A percentile compares a stretch with the other conserved stretches of the same genome.
Conservation (phyloP, 2,888 invertebrate genomes). For the Mamestra brassicae region DNA sequence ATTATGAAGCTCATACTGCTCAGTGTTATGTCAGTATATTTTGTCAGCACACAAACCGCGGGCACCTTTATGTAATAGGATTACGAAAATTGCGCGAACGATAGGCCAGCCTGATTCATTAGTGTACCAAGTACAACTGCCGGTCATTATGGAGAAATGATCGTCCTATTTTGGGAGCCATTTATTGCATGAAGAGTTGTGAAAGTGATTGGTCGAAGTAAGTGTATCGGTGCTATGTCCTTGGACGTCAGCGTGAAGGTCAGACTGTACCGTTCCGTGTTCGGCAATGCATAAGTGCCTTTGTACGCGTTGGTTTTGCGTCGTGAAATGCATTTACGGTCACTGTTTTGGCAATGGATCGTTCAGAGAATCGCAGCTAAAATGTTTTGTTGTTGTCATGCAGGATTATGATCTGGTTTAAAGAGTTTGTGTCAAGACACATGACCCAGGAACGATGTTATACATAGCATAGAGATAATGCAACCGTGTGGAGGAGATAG, state of each 20-base stretch:
- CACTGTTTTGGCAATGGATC: too few species aligned
- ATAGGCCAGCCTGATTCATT: conserved; percentile 57
- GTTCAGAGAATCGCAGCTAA: too few species aligned
- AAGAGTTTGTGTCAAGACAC: too few species aligned
- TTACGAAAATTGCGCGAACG: conserved; percentile 65
- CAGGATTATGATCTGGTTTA: too few species aligned
- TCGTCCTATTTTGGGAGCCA: conserved; percentile 49
- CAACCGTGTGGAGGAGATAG: too few species aligned
- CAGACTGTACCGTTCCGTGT: background rate
- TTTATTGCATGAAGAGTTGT: conserved; percentile 49
- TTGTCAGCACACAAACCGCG: conserved; percentile 61
- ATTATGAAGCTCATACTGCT: conserved; percentile 44
- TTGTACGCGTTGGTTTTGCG: background rate
- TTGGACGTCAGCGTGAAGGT: conserved; percentile 35
- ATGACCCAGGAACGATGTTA: too few species aligned
- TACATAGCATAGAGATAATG: too few species aligned
- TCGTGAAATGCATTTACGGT: background rate
- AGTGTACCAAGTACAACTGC: conserved; percentile 29
- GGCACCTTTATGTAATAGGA: conserved; percentile 64
- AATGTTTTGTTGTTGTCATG: too few species aligned
- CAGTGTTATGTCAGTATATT: conserved; percentile 62
- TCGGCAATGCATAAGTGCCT: background rate
- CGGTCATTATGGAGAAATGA: conserved; percentile 59
- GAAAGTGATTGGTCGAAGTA: conserved; percentile 35
- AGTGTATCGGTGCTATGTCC: conserved; percentile 15